Evolutionary conservation across 2,113 vertebrate species (phyloP), one percentile per base, ranked within the genome.

Genomic region (Puffinus mauretanicus): DNA sequence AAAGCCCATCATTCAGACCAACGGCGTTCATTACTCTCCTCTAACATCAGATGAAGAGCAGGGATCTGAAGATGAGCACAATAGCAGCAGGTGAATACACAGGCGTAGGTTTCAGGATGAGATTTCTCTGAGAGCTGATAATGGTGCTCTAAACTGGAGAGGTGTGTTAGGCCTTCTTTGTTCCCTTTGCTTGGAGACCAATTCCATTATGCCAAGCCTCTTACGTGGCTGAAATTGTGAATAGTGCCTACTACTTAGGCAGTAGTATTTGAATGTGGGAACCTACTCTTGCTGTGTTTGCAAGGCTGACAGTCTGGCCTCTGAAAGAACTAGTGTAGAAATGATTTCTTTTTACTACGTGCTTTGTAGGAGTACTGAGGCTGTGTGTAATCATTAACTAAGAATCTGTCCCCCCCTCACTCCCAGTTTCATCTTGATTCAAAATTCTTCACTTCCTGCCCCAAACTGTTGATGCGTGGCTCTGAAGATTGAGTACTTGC

Each of bases 41-140:
- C 97, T 98, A 46, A 98, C 98, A 7, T 98, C 98, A 0, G 98
- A 98, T 1, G 98, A 98, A 57, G 98, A 98, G 91, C 98, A 95
- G 42, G 98, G 98, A 66, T 98, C 98, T 4, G 98, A 98, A 89
- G 98, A 98, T 0, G 98, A 98, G 92, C 98, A 97, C 44, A 97
- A 98, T 52, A 98, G 98, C 58, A 93, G 97, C 95, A 98, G 98
- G 98, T 95, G 72, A 97, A 95, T 47, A 46, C 49, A 8, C 36
- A 9, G 40, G 25, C 67, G 2, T 4, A 6, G 70, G 21, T 9
- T 69, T 27, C 26, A 13, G 51, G 13, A 3, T 18, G 58, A 61
- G 70, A 7, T 76, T 85, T 42, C 75, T 72, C 49, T 19, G 75
- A 12, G 51, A 52, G 57, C 38, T 47, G 58, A 5, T 64, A 57